Base-by-base conservation (phyloP, 1,140 invertebrate genomes). In the Linepithema humile region DNA sequence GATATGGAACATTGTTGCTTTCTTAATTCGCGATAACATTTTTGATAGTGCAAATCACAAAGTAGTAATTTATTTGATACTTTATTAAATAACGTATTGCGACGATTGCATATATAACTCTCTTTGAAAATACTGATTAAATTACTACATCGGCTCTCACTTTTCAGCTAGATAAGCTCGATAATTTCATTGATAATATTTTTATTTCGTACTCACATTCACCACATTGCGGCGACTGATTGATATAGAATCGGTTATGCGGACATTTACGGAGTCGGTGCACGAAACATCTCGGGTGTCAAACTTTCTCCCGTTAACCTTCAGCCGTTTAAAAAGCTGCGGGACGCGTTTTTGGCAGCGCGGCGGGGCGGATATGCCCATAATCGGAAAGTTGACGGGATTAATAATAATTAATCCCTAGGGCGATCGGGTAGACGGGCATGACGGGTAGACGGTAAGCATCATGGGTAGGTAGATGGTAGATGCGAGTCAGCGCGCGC, bases 221-320 rank as follows among this genome's bases (percentile, higher is more conserved):
- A 2, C 12, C 23, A 10, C 23, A 9, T n/a, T 15, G 5, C 59
- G 53, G 12, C 17, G 17, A 15, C 32, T 23, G 59, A 62, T 17
- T 62, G 29, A 62, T 35, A 62, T 32, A 32, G 59, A 62, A 62
- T 9, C 32, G 17, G 57, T 29, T 40, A 9, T 9, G 43, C 59
- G 59, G 15, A n/a, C 59, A 32, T 29, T 17, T 50, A 50, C 20
- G 26, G n/a, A 50, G 40, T 35, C 57, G 32, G 17, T 20, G 48
- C 23, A 64, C 23, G 48, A 80, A 17, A 69, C 62, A 32, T 69
- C 40, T 78, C 45, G 45, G 35, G 32, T 80, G 75, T 80, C 75
- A 80, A 80, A 78, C 75, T 78, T 78, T 78, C 62, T 78, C 75
- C 29, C 62, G 75, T 29, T 35, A 12, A 69, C 74, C 48, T 78